Percentiles rank a stretch among this genome's conserved stretches.
Evolutionary conservation across 2,888 invertebrate species (phyloP).

Genomic region (Seladonia tumulorum): DNA sequence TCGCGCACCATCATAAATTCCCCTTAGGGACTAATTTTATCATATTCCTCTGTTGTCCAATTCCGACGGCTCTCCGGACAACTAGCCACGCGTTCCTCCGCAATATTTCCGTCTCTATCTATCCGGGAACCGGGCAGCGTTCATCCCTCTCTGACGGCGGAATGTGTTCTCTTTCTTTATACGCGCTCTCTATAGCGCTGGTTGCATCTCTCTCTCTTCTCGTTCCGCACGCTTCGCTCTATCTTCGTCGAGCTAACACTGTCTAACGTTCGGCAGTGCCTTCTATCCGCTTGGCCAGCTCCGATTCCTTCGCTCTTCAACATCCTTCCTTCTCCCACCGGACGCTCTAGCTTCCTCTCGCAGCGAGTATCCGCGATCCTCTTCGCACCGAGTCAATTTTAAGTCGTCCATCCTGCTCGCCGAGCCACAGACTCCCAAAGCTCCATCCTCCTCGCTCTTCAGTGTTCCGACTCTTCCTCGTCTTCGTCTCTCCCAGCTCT

Average conservation of each 20-base stretch:
- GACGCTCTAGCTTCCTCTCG: neutral
- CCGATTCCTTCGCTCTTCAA: neutral
- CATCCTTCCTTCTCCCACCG: neutral
- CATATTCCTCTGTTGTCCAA: conserved; percentile 38
- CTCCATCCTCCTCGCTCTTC: neutral
- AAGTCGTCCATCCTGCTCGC: neutral
- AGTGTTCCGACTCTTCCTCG: neutral
- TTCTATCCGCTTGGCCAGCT: neutral
- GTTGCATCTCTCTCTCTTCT: conserved; percentile 19
- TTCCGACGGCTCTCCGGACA: conserved; percentile 23
- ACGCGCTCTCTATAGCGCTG: neutral
- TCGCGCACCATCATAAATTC: conserved; percentile 39
- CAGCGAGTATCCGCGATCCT: neutral
- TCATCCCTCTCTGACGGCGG: neutral
- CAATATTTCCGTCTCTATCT: neutral
- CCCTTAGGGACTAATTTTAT: conserved; percentile 49
- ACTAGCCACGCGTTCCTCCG: conserved; percentile 18
- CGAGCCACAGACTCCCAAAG: neutral
- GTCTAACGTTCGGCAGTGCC: neutral
- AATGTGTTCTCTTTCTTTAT: neutral
- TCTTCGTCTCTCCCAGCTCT: neutral
- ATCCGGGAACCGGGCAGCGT: neutral
- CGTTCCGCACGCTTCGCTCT: neutral
- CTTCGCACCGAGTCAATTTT: neutral
- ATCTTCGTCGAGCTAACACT: neutral